Evolutionary conservation across 2,888 invertebrate genomes (phyloP).

Genomic region (Cerceris rybyensis): DNA sequence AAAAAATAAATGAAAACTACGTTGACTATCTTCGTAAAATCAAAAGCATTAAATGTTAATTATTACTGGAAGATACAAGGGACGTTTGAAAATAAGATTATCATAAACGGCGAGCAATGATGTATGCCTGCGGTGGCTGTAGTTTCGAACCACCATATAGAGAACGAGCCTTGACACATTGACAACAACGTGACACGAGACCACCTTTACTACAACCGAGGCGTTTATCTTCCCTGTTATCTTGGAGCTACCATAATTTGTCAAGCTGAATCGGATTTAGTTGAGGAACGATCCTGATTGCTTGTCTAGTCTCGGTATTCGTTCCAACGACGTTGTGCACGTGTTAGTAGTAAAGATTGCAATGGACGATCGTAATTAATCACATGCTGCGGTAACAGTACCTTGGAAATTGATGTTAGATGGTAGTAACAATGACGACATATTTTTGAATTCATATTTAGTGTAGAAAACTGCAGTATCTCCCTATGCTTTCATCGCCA

Average conservation of each 20-base stretch:
- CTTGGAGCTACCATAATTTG: slow-evolving; percentile 70
- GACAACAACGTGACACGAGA: slow-evolving; percentile 67
- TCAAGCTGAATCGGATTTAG: slow-evolving; percentile 65
- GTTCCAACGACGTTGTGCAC: not conserved
- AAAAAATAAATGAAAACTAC: too few species aligned
- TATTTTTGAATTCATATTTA: not conserved
- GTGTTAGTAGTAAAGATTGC: slow-evolving; percentile 14
- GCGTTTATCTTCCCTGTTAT: slow-evolving; percentile 64
- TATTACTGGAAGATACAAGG: not conserved
- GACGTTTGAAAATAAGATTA: slow-evolving; percentile 16
- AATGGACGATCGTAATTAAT: slow-evolving; percentile 11
- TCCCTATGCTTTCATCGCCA: slow-evolving; percentile 42
- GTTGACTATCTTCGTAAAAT: too few species aligned
- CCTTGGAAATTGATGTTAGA: not conserved
- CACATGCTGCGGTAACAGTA: not conserved
- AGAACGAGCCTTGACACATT: slow-evolving; percentile 63
- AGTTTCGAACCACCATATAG: slow-evolving; percentile 42
- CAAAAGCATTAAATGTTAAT: not conserved
- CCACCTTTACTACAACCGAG: slow-evolving; percentile 64
- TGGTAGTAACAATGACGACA: not conserved
- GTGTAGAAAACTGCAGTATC: slow-evolving; percentile 35
- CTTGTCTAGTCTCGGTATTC: slow-evolving; percentile 24
- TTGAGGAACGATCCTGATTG: slow-evolving; percentile 49
- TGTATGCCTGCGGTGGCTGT: slow-evolving; percentile 29
- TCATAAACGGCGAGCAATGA: slow-evolving; percentile 32